phyloP scores from a whole-genome alignment of 2,888 invertebrate genomes.

The Anoncus sp. region DNA sequence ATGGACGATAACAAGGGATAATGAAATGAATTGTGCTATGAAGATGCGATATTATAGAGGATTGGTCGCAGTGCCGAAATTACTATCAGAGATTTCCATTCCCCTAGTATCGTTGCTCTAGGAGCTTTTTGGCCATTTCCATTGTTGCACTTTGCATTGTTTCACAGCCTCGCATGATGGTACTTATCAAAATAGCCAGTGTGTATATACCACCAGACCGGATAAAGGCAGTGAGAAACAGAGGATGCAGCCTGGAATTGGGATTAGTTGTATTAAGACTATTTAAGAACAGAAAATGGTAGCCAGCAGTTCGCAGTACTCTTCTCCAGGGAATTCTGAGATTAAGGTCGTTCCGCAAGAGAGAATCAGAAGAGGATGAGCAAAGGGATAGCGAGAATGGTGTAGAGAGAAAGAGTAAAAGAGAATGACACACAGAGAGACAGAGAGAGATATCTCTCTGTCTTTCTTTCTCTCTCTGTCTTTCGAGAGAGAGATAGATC shows the following conservation, averaged over 20 bases:
- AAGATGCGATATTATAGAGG: too few relatives aligned
- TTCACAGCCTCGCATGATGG: conserved; percentile 1
- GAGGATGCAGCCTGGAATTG: conserved; percentile 59
- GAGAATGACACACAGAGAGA: conserved; percentile 12
- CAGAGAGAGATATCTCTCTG: neutral
- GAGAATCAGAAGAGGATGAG: conserved; percentile 36
- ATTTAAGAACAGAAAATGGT: conserved; percentile 60
- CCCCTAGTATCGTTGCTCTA: conserved; percentile 2
- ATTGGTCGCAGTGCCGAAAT: neutral
- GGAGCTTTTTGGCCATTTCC: neutral
- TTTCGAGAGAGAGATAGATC: conserved; percentile 13
- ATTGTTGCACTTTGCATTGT: conserved; percentile 10
- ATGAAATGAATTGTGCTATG: neutral
- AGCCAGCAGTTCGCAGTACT: conserved; percentile 46
- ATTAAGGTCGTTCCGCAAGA: conserved; percentile 68
- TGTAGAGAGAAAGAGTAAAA: neutral
- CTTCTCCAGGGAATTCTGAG: conserved; percentile 59
- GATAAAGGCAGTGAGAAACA: conserved; percentile 50
- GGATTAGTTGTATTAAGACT: conserved; percentile 70
- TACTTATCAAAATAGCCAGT: conserved; percentile 50
- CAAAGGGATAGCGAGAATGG: conserved; percentile 29
- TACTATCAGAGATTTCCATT: conserved; percentile 2
- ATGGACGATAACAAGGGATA: neutral
- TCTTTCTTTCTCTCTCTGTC: too few relatives aligned
- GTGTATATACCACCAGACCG: neutral